These are phyloP conservation scores for Echinarachnius parma DNA, from an alignment of 53 echinoderm and acorn worm species.

Conservation along the genomic window DNA sequence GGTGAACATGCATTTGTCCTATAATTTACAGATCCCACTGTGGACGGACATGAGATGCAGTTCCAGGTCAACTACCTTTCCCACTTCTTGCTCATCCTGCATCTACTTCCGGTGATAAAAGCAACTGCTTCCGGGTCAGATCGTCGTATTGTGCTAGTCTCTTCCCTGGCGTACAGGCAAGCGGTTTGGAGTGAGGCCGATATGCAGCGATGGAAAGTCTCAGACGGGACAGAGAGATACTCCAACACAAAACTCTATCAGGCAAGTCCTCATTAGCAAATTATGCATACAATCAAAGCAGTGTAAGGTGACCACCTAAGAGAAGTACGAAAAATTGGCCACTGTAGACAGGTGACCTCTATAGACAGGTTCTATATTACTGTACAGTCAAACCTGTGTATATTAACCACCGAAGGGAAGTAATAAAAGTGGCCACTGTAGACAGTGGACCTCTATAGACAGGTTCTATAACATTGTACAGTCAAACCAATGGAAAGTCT, in stretches of 20 bases:
- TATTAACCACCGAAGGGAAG: too few relatives aligned
- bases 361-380: too few relatives aligned
- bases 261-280: too few relatives aligned
- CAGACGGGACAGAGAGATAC: background rate
- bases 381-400: too few relatives aligned
- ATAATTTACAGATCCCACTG: background rate
- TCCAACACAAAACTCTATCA: constrained; percentile 32
- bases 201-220: constrained; percentile 18
- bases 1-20: too few relatives aligned
- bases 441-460: too few relatives aligned
- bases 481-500: constrained; percentile 1
- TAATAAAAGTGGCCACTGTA: too few relatives aligned
- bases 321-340: too few relatives aligned
- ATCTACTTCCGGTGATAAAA: constrained; percentile 68
- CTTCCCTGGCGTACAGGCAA: constrained; percentile 43
- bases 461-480: too few relatives aligned
- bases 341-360: too few relatives aligned
- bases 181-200: constrained; percentile 5
- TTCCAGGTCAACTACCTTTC: constrained; percentile 88
- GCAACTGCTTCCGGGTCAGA: constrained; percentile 49
- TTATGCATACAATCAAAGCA: too few relatives aligned
- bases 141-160: constrained; percentile 62
- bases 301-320: too few relatives aligned
- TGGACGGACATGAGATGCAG: constrained; percentile 61
- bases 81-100: constrained; percentile 66